phyloP scores from a whole-genome alignment of 2,797 vertebrate species.

The Galaxias olidus region DNA sequence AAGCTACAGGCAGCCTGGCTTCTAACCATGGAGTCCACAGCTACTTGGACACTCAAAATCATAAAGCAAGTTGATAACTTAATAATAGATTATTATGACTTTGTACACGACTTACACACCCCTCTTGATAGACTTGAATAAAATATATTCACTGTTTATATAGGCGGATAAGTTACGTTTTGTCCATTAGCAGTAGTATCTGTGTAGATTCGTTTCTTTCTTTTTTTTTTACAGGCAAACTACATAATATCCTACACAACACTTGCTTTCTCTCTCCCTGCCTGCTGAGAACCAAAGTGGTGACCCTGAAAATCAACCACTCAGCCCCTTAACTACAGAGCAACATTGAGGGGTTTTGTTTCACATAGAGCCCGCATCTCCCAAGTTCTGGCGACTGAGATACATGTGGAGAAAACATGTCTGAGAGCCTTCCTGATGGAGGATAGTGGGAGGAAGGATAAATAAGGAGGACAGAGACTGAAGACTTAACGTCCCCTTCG shows the following conservation, averaged over 20 bases:
- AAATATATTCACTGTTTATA: conserved; percentile 69
- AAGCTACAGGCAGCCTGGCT: conserved; percentile 12
- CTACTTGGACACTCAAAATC: conserved; percentile 42
- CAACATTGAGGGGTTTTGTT: conserved; percentile 21
- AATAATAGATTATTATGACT: conserved; percentile 63
- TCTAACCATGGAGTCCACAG: conserved; percentile 37
- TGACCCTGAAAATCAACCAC: conserved; percentile 23
- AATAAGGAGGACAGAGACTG: conserved; percentile 1
- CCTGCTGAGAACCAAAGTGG: conserved; percentile 45
- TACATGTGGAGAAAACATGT: conserved; percentile 58
- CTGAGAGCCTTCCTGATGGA: conserved; percentile 40
- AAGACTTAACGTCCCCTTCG: conserved; percentile 7
- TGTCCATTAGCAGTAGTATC: conserved; percentile 56
- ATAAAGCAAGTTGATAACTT: conserved; percentile 53
- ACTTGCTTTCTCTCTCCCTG: conserved; percentile 51
- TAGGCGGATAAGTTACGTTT: conserved; percentile 63
- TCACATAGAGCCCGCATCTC: conserved; percentile 37
- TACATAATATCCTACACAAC: conserved; percentile 63
- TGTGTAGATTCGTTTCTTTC: too few species aligned
- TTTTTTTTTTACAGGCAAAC: conserved; percentile 62
- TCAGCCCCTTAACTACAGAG: conserved; percentile 22
- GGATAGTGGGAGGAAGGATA: conserved; percentile 39
- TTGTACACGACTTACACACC: conserved; percentile 68
- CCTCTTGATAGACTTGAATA: conserved; percentile 63
- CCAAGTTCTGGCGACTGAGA: conserved; percentile 33